Conservation (phyloP, 53 echinoderm and acorn worm genomes). For the Mesocentrotus franciscanus region DNA sequence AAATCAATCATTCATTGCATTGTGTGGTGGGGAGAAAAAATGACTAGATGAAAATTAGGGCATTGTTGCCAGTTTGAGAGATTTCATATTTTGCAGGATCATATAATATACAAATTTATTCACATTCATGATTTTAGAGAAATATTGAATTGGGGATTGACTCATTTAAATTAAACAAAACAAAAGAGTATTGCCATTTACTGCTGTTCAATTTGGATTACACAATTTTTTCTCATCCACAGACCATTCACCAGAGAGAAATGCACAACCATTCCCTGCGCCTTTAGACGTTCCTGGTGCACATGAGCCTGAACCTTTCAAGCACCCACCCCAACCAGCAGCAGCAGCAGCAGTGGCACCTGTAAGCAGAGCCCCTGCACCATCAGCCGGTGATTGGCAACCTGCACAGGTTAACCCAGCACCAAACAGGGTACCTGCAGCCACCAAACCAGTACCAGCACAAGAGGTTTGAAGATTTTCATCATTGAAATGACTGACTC, state of each 20-base stretch:
- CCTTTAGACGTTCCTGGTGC: constrained; percentile 50
- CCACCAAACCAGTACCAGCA: constrained; percentile 64
- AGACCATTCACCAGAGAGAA: constrained; percentile 82
- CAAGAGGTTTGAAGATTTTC: constrained; percentile 43
- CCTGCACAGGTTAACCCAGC: constrained; percentile 60
- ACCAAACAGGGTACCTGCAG: constrained; percentile 57
- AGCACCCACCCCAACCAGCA: constrained; percentile 33
- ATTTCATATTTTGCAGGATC: no score
- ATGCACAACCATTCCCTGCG: constrained; percentile 65
- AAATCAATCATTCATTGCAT: no score
- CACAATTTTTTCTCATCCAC: neutral
- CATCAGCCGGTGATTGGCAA: constrained; percentile 57
- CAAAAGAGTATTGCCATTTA: no score
- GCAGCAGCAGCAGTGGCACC: constrained; percentile 60
- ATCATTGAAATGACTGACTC: neutral
- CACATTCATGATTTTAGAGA: no score
- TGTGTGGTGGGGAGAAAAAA: no score
- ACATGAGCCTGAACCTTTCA: neutral
- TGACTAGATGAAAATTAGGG: no score
- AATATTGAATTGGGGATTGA: no score
- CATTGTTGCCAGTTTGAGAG: no score
- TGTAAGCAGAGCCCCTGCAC: constrained; percentile 55
- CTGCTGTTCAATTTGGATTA: neutral
- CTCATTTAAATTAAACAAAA: no score
- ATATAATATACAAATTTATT: no score